phyloP scores from a whole-genome alignment of 1,140 invertebrate genomes.

The Eumaeus atala region DNA sequence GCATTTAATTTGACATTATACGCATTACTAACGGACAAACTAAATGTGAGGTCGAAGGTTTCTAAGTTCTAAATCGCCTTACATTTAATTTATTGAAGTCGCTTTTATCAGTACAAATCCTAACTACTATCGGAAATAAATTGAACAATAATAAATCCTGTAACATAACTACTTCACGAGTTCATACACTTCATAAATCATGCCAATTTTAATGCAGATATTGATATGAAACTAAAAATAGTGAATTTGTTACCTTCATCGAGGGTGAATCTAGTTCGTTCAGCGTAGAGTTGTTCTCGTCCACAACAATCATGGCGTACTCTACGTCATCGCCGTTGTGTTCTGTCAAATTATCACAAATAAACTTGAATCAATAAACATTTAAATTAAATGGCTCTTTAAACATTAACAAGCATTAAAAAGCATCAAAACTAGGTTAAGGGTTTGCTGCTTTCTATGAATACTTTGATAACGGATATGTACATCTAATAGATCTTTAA shows the following conservation, averaged over 20 bases:
- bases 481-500: too few relatives aligned
- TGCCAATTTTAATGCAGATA: constrained; percentile 2
- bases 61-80: not conserved
- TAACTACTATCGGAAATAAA: not conserved
- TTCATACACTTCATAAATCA: not conserved
- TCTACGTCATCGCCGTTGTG: constrained; percentile 84
- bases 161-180: constrained; percentile 1
- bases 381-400: not conserved
- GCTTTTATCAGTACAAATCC: not conserved
- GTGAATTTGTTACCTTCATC: constrained; percentile 82
- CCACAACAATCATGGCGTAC: constrained; percentile 92
- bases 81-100: not conserved
- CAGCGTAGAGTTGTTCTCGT: constrained; percentile 90
- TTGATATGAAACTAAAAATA: not conserved
- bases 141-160: not conserved
- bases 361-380: not conserved
- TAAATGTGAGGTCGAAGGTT: not conserved
- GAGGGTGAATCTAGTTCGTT: constrained; percentile 87
- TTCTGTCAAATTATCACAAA: constrained; percentile 37
- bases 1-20: not conserved
- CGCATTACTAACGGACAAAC: not conserved
- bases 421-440: constrained; percentile 4
- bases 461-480: too few relatives aligned
- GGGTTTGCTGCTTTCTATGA: not conserved
- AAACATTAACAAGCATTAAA: constrained; percentile 20